phyloP scores from a whole-genome alignment of 2,113 vertebrate genomes.

The Gymnorhina tibicen region DNA sequence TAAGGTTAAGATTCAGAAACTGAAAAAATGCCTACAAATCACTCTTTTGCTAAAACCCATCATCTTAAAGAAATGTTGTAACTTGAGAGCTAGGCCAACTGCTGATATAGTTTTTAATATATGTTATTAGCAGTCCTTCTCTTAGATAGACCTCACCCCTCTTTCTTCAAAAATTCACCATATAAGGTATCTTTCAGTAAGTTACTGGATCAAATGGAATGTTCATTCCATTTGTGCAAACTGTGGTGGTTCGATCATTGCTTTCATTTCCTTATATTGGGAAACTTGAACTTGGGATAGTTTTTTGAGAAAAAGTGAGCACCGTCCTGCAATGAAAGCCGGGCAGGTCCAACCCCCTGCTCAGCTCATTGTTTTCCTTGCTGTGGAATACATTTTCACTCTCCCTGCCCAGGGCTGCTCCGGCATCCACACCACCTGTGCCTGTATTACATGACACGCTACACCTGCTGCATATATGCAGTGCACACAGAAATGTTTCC shows the following conservation, averaged over 20 bases:
- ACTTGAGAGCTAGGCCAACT: not conserved
- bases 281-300: not conserved
- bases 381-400: not conserved
- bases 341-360: not conserved
- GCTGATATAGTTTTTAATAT: not conserved
- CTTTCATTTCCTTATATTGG: not conserved
- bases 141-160: not conserved
- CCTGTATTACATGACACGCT: rapidly evolving
- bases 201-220: not conserved
- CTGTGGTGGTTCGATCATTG: not conserved
- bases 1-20: not conserved
- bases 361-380: not conserved
- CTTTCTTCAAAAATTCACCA: not conserved
- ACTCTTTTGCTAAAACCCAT: not conserved
- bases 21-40: not conserved
- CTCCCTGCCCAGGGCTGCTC: not conserved
- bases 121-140: not conserved
- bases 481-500: not conserved
- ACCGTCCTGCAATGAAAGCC: not conserved
- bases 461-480: not conserved
- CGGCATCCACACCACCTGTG: not conserved
- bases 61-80: not conserved
- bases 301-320: not conserved
- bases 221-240: not conserved
- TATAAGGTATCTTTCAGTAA: not conserved